Evolutionary conservation across 2,888 invertebrate species (phyloP).

Genomic region (Tetanocera ferruginea): DNA sequence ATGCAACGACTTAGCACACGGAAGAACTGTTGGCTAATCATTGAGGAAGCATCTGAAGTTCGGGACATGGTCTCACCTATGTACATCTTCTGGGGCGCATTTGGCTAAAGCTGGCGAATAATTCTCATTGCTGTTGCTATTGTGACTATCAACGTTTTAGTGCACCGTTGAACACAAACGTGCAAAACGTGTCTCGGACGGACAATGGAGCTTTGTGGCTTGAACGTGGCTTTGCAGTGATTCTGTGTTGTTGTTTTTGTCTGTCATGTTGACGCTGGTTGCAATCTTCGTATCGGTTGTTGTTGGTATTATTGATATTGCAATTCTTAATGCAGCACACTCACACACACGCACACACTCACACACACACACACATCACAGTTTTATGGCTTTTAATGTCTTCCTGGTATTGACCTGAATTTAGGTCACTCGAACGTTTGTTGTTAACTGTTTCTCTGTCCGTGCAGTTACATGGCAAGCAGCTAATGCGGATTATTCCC

Average conservation of each 20-base stretch:
- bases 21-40: neutral
- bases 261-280: slow-evolving; percentile 3
- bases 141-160: neutral
- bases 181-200: slow-evolving; percentile 12
- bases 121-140: neutral
- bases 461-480: neutral
- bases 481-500: neutral
- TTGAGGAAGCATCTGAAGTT: neutral
- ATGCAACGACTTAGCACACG: neutral
- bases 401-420: slow-evolving; percentile 65
- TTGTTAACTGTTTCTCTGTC: slow-evolving; percentile 40
- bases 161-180: neutral
- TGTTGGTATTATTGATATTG: neutral
- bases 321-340: neutral
- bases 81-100: neutral
- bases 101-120: neutral
- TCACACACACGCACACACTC: neutral
- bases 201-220: slow-evolving; percentile 17
- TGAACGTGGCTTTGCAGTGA: neutral
- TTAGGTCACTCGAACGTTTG: slow-evolving; percentile 61
- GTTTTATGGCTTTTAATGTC: slow-evolving; percentile 50
- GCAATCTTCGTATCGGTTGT: neutral
- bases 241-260: neutral
- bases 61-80: neutral
- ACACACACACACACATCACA: neutral